Evolutionary conservation across 2,797 vertebrate genomes (phyloP), one percentile per base, ranked within the genome.

Genomic region (Sebastes hubbsi): DNA sequence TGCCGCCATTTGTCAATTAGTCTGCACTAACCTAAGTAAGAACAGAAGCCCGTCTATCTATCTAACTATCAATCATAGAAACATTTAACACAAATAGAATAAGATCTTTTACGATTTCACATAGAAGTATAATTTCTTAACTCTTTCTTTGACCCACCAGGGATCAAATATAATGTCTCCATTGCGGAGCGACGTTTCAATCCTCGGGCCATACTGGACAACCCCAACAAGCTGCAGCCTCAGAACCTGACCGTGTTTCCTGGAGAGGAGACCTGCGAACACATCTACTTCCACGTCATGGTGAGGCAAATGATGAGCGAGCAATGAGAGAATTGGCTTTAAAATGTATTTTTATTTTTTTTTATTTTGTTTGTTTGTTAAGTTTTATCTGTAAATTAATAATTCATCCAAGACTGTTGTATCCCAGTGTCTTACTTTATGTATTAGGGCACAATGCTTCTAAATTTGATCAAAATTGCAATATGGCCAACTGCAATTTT

Each of bases 111-210:
- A 49, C 1, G 2, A n/a, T 83, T 78, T 42, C 38, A 29, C n/a
- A 36, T 1, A 20, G 24, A 42, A 25, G 42, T 60, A 29, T 66
- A 8, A 66, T 46, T 13, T 70, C 2, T 32, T 63, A 56, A 46
- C 54, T 72, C 42, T 72, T 76, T 29, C 30, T 75, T 0, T 63
- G 29, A 63, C 36, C 64, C 42, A 72, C 24, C 54, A 96, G 96
- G 88, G 20, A 92, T 96, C 60, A 95, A 92, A 82, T 99, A 97
- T 89, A 97, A 95, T 0, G 91, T 96, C 13, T 97, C 95, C 81
- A 96, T 98, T 46, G 97, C 96, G 2, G 98, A 99, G 92, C 95
- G 97, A 25, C 95, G 98, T n/a, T 99, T 99, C 78, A 97, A 96
- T 0, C 97, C 98, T 0, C 94, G 98, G 22, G 99, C 98, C 0